These are phyloP conservation scores for Selenia dentaria DNA, from an alignment of 2,888 invertebrate species.

Conservation along the genomic window DNA sequence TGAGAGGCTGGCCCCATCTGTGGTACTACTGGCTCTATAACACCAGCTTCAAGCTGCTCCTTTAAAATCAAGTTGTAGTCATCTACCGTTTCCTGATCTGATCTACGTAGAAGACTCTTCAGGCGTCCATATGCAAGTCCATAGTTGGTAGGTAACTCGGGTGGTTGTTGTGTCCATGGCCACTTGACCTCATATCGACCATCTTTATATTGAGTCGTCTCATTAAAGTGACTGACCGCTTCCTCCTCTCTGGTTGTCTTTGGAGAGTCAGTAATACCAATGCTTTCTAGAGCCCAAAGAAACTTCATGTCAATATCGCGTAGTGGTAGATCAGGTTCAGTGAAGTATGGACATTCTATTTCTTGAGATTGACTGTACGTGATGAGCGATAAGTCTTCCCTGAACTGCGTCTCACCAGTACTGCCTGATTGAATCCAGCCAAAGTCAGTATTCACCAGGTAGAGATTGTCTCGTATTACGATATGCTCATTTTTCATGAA, in stretches of 20 bases:
- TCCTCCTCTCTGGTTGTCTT: slow-evolving; percentile 14
- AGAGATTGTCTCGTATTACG: background rate
- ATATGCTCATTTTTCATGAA: background rate
- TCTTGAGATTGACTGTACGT: slow-evolving; percentile 1
- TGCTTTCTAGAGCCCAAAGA: slow-evolving; percentile 17
- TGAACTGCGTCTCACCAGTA: background rate
- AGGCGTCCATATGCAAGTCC: background rate
- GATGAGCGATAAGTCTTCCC: background rate
- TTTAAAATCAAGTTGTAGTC: no score
- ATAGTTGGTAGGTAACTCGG: background rate
- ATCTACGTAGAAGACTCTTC: no score
- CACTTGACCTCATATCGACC: background rate
- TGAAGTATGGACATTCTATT: slow-evolving; percentile 2
- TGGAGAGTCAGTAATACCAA: slow-evolving; percentile 19
- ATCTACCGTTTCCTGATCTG: no score
- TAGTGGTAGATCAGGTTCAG: slow-evolving; percentile 17
- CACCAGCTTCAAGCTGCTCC: no score
- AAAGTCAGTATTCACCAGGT: background rate
- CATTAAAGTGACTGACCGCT: background rate
- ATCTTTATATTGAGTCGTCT: background rate
- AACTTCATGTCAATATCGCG: slow-evolving; percentile 11
- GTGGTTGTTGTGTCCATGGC: background rate
- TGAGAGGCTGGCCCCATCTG: no score
- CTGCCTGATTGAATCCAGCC: background rate
- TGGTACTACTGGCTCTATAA: no score